A percentile compares a stretch with the other conserved stretches of the same genome.
phyloP scores from a whole-genome alignment of 2,888 invertebrate genomes.

The Cosmorhoe ocellata region DNA sequence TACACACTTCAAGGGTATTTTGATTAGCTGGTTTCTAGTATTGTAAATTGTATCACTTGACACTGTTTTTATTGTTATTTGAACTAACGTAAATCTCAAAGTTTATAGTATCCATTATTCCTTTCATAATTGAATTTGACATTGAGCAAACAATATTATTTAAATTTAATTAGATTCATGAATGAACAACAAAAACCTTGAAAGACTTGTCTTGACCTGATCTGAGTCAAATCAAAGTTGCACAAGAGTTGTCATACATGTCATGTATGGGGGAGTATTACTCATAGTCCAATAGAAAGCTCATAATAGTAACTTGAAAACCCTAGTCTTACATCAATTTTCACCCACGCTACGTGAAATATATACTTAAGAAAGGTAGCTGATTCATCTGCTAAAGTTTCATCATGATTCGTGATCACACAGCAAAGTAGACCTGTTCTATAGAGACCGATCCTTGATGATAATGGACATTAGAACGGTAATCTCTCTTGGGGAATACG shows the following conservation, averaged over 20 bases:
- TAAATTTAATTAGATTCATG: constrained; percentile 10
- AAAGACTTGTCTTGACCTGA: constrained; percentile 22
- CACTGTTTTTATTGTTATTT: background rate
- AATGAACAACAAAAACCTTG: constrained; percentile 16
- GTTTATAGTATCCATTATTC: too few species aligned
- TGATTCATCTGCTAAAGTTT: constrained; percentile 1
- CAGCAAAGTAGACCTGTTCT: background rate
- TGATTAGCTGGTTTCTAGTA: constrained; percentile 17
- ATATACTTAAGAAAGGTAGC: background rate
- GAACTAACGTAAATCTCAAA: too few species aligned
- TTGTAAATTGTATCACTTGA: constrained; percentile 10
- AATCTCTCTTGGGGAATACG: background rate
- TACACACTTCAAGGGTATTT: constrained; percentile 40
- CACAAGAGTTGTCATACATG: constrained; percentile 31
- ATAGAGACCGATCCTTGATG: background rate
- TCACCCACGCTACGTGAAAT: constrained; percentile 44
- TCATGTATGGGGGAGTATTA: constrained; percentile 52
- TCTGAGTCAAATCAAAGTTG: constrained; percentile 20
- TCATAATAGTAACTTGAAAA: constrained; percentile 43
- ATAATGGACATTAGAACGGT: constrained; percentile 4
- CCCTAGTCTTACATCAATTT: constrained; percentile 40
- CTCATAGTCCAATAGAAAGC: constrained; percentile 47
- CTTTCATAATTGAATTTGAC: background rate
- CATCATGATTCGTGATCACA: background rate
- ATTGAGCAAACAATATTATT: constrained; percentile 15